Conservation (phyloP, 2,797 vertebrate genomes). For the Discoglossus pictus region DNA sequence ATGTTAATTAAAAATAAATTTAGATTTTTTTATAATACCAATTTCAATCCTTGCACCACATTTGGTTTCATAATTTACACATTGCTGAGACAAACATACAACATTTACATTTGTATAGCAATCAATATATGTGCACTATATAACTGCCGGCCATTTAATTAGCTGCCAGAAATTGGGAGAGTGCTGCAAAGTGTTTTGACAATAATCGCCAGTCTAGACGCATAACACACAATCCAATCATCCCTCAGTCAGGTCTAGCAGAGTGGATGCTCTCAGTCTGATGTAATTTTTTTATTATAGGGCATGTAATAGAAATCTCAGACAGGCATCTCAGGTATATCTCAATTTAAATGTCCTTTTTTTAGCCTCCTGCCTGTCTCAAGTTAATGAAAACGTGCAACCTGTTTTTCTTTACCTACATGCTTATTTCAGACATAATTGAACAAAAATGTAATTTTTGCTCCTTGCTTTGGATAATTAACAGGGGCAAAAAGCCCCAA, state of each 20-base stretch:
- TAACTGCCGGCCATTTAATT: slow-evolving; percentile 2
- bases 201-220: slow-evolving; percentile 5
- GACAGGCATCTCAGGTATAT: slow-evolving; percentile 2
- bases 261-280: slow-evolving; percentile 27
- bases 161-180: neutral
- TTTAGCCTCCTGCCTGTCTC: slow-evolving; percentile 20
- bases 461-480: slow-evolving; percentile 13
- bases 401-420: neutral
- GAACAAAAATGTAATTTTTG: slow-evolving; percentile 31
- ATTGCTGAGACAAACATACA: neutral
- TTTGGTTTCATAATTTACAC: slow-evolving; percentile 12
- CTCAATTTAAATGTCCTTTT: slow-evolving; percentile 15
- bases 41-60: too few relatives aligned
- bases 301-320: slow-evolving; percentile 20
- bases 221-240: slow-evolving; percentile 9
- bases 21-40: too few relatives aligned
- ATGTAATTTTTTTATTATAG: slow-evolving; percentile 27
- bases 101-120: slow-evolving; percentile 5
- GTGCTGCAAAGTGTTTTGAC: neutral
- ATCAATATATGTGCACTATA: slow-evolving; percentile 9
- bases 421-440: slow-evolving; percentile 18
- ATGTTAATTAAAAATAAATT: too few relatives aligned
- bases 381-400: slow-evolving; percentile 18
- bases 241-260: slow-evolving; percentile 9
- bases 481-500: slow-evolving; percentile 10